Evolutionary conservation across 1,140 invertebrate species (phyloP), one percentile per base, ranked within the genome.

Genomic region (Apis cerana): DNA sequence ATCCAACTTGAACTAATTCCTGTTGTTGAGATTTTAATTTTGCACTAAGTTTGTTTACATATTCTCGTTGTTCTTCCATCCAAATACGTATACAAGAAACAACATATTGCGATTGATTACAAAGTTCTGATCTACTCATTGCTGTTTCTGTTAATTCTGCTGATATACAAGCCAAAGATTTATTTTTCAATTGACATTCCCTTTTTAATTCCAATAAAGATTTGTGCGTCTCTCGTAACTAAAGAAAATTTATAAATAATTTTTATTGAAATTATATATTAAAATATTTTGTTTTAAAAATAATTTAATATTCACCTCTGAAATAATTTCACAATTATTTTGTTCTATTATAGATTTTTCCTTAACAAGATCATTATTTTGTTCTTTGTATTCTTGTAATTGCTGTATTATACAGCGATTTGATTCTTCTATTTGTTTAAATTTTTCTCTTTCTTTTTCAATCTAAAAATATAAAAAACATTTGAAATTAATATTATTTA

Each of bases 11-110:
- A 50, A 85, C 61, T 56, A 93, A 59, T 76, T 90, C 84, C 21
- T 91, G 87, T 61, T 93, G 90, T 33, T 92, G 92, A 33, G 82
- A 87, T 56, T 89, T 87, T 17, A 93, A 80, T 76, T 90, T 91
- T 0, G 85, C 81, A 43, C 70, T 79, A 8, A 93, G 79, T 17
- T 68, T 86, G 13, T 89, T 82, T 1, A 85, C 84, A 11, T 88
- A 79, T 67, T 88, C 80, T 48, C 87, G 88, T 65, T 93, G 92
- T 50, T 93, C 88, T 48, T 89, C 88, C 82, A 94, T 91, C 90
- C 90, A 94, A 2, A 81, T 65, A 9, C 91, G 88, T 56, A 93
- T 92, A 62, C 91, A 88, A 4, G 80, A 84, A 43, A 94, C 85
- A 48, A 92, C 88, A 43, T 86, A 67, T 58, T 92, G 87, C 0